Percentiles rank a stretch among this genome's conserved stretches.
Conservation (phyloP, 2,113 vertebrate genomes). For the Myiagra hebetior region DNA sequence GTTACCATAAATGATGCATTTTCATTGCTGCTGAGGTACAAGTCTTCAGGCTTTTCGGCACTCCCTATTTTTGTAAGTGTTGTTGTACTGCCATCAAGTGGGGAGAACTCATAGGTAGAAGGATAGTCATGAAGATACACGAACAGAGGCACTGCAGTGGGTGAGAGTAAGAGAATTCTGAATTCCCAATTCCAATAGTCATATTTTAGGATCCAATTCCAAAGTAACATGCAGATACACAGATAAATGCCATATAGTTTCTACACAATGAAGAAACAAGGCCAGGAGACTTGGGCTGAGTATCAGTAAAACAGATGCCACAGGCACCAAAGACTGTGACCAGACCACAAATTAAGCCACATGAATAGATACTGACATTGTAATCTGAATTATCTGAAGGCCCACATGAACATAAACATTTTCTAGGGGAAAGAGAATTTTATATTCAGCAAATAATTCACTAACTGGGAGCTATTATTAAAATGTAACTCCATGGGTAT, state of each 20-base stretch:
- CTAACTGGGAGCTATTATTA: neutral
- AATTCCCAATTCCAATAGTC: neutral
- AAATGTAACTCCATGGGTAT: neutral
- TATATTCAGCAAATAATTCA: neutral
- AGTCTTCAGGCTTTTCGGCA: neutral
- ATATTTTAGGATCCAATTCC: neutral
- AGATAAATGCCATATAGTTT: neutral
- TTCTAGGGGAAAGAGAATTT: neutral
- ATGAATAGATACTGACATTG: neutral
- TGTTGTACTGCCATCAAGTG: conserved; percentile 71
- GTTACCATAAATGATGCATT: conserved; percentile 25
- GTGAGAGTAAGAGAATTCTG: neutral
- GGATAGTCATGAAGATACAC: neutral
- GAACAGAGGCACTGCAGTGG: neutral
- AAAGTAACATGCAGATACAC: neutral
- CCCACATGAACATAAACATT: neutral
- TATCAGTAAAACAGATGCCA: neutral
- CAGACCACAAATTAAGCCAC: neutral
- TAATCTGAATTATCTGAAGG: neutral
- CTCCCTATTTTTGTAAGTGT: neutral
- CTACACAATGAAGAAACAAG: neutral
- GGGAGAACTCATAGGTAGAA: neutral
- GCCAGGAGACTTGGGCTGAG: neutral
- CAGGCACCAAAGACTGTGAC: neutral
- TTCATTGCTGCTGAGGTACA: neutral